A percentile compares a stretch with the other conserved stretches of the same genome.
Conservation (phyloP, 2,888 invertebrate genomes). For the Sinohyriopsis cumingii region DNA sequence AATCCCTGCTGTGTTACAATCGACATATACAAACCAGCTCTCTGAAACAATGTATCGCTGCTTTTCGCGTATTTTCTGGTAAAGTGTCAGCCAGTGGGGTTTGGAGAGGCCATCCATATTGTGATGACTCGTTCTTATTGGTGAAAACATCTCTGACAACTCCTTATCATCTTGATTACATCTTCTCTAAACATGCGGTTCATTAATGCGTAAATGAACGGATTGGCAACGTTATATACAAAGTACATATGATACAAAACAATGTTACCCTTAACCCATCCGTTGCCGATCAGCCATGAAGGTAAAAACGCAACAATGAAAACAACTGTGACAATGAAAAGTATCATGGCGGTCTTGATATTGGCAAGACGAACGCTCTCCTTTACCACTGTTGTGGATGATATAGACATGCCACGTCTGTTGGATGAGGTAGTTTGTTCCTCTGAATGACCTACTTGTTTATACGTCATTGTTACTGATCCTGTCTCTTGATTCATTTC, state of each 20-base stretch:
- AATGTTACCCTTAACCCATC: conserved; percentile 45
- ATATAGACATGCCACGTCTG: no score
- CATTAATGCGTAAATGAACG: conserved; percentile 70
- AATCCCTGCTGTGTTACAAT: no score
- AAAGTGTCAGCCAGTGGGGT: no score
- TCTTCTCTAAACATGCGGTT: conserved; percentile 67
- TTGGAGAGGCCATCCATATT: no score
- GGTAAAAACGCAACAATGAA: conserved; percentile 69
- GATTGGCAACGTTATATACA: conserved; percentile 68
- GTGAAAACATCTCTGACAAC: conserved; percentile 11
- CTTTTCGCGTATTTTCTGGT: no score
- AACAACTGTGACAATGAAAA: conserved; percentile 69
- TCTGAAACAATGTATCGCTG: no score
- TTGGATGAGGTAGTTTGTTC: no score
- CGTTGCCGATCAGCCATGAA: conserved; percentile 63
- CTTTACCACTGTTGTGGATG: conserved; percentile 21
- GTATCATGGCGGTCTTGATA: conserved; percentile 69
- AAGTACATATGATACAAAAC: conserved; percentile 69
- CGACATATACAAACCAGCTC: no score
- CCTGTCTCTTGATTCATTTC: no score
- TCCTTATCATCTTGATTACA: conserved; percentile 32
- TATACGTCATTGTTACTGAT: no score
- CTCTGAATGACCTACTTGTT: no score
- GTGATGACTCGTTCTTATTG: no score
- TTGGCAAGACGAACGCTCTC: conserved; percentile 54